Percentiles rank a stretch among this genome's conserved stretches.
phyloP scores from a whole-genome alignment of 2,797 vertebrate genomes.

The Bucorvus abyssinicus region DNA sequence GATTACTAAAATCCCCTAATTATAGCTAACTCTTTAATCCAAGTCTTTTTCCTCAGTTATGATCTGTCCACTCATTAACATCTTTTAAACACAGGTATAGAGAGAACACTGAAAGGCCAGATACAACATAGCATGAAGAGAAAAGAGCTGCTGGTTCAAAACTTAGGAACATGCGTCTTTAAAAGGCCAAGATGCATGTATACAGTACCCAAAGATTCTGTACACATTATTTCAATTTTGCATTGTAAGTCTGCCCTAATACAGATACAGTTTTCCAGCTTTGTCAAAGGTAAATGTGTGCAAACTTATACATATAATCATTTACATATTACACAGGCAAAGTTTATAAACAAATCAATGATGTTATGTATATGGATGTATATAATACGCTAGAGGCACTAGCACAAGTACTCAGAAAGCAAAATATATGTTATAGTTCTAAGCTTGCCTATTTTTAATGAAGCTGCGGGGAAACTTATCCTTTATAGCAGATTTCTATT shows the following conservation, averaged over 20 bases:
- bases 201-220: background rate
- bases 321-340: background rate
- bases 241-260: background rate
- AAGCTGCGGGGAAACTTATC: background rate
- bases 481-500: background rate
- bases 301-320: background rate
- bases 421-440: background rate
- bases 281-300: background rate
- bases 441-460: background rate
- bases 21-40: background rate
- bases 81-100: background rate
- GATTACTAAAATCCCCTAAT: background rate
- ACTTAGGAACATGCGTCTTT: fast-evolving
- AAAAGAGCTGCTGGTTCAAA: background rate
- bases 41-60: background rate
- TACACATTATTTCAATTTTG: background rate
- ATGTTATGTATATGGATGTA: background rate
- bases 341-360: background rate
- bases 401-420: background rate
- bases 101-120: background rate
- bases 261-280: background rate
- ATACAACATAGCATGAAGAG: background rate
- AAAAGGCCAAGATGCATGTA: background rate
- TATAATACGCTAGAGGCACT: background rate
- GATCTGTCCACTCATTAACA: background rate